Percentiles rank a stretch among this genome's conserved stretches.
phyloP scores from a whole-genome alignment of 1,140 invertebrate genomes.

The Hirudo medicinalis region DNA sequence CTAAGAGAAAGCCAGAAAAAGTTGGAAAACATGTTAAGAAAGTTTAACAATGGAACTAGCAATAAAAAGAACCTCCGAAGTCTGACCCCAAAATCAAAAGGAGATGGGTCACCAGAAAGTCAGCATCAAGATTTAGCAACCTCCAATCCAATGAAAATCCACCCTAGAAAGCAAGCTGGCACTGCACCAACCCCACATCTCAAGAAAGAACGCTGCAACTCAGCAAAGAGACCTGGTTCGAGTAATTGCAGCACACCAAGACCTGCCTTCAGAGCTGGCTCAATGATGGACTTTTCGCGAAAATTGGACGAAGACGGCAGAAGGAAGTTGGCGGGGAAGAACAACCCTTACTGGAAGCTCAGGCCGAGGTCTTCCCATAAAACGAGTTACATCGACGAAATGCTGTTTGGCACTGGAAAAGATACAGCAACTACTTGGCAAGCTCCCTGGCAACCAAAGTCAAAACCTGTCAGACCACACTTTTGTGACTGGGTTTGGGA shows the following conservation, averaged over 20 bases:
- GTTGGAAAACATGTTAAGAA: no score
- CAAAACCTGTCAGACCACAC: neutral
- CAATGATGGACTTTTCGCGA: neutral
- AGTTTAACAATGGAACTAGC: no score
- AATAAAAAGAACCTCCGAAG: no score
- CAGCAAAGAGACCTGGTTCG: no score
- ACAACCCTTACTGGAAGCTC: slow-evolving; percentile 7
- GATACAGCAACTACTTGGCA: neutral
- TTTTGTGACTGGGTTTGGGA: slow-evolving; percentile 2
- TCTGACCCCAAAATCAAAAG: no score
- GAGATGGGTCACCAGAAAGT: no score
- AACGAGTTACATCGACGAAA: neutral
- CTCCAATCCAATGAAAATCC: no score
- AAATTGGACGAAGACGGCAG: slow-evolving; percentile 9
- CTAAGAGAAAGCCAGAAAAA: no score
- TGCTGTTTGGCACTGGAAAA: neutral
- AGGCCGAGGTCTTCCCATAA: neutral
- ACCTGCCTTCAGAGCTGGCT: slow-evolving; percentile 6
- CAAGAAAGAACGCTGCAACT: no score
- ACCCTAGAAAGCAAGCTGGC: no score
- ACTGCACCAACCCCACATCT: no score
- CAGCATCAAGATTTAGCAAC: no score
- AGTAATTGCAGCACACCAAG: neutral
- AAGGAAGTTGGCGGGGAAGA: neutral
- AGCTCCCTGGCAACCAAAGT: neutral